Evolutionary conservation across 2,113 vertebrate species (phyloP).

Genomic region (Aleadryas rufinucha): DNA sequence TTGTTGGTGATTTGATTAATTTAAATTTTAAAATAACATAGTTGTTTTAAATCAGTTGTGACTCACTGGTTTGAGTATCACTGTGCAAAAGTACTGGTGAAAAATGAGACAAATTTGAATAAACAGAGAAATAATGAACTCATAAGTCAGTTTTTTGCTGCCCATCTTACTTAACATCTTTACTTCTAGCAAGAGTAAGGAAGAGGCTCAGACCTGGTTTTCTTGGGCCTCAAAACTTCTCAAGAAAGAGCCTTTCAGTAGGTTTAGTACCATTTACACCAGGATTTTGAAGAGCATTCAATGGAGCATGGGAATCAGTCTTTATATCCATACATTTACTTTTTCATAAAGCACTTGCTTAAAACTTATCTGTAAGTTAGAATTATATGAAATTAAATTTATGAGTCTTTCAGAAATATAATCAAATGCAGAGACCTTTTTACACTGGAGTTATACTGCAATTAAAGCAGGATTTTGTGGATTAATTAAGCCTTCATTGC

Average conservation of each 20-base stretch:
- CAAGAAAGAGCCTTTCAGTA: not conserved
- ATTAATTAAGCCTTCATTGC: not conserved
- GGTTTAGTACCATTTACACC: not conserved
- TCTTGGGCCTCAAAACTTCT: not conserved
- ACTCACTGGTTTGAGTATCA: not conserved
- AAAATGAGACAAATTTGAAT: not conserved
- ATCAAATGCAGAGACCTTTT: not conserved
- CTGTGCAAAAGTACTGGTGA: not conserved
- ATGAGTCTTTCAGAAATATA: not conserved
- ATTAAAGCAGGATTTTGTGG: not conserved
- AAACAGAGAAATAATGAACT: not conserved
- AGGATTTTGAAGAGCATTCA: not conserved
- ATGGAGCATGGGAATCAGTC: not conserved
- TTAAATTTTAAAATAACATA: not conserved
- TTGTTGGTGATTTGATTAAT: not conserved
- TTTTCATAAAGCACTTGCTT: not conserved
- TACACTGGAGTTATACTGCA: not conserved
- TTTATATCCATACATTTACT: not conserved
- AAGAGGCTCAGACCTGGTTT: not conserved
- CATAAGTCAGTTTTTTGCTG: not conserved
- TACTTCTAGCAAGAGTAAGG: not conserved
- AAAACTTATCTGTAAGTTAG: not conserved
- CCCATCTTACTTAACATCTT: not conserved
- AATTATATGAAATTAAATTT: not conserved
- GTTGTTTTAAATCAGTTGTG: not conserved